Percentiles rank a stretch among this genome's conserved stretches.
These are phyloP conservation scores for Nettapus auritus DNA, from an alignment of 2,113 vertebrate genomes.

Conservation along the genomic window DNA sequence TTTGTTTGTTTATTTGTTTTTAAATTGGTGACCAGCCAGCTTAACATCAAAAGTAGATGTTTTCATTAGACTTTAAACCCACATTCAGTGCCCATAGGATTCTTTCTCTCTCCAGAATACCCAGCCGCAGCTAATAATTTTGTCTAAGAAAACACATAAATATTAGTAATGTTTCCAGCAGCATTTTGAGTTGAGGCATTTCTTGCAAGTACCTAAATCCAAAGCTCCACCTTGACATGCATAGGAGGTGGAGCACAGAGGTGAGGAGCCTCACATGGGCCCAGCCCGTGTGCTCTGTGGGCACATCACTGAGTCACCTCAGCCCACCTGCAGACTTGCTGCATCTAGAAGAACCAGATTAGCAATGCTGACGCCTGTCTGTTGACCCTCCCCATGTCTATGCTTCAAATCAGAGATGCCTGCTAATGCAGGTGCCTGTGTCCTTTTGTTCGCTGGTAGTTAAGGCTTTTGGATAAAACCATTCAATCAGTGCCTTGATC, in stretches of 20 bases:
- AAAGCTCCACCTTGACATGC: neutral
- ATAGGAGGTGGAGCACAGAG: neutral
- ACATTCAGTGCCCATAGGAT: slow-evolving; percentile 2
- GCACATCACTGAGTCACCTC: neutral
- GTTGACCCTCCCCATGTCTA: rapidly evolving
- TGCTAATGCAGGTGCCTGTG: neutral
- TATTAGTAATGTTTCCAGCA: neutral
- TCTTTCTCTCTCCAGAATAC: slow-evolving; percentile 13
- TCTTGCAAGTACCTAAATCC: slow-evolving; percentile 20
- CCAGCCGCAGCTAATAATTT: slow-evolving; percentile 9
- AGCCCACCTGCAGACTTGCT: neutral
- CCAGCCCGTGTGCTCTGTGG: neutral
- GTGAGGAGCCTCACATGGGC: neutral
- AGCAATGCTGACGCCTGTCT: neutral
- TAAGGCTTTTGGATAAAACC: neutral
- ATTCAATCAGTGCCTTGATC: neutral
- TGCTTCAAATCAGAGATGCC: neutral
- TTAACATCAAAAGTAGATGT: neutral
- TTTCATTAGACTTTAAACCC: neutral
- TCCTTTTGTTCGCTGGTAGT: neutral
- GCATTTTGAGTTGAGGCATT: neutral
- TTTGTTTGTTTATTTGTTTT: neutral
- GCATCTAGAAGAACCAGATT: neutral
- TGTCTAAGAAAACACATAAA: slow-evolving; percentile 18
- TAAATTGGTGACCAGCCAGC: neutral